Percentiles rank a stretch among this genome's conserved stretches.
phyloP scores from a whole-genome alignment of 2,797 vertebrate genomes.

The Pempheris klunzingeri region DNA sequence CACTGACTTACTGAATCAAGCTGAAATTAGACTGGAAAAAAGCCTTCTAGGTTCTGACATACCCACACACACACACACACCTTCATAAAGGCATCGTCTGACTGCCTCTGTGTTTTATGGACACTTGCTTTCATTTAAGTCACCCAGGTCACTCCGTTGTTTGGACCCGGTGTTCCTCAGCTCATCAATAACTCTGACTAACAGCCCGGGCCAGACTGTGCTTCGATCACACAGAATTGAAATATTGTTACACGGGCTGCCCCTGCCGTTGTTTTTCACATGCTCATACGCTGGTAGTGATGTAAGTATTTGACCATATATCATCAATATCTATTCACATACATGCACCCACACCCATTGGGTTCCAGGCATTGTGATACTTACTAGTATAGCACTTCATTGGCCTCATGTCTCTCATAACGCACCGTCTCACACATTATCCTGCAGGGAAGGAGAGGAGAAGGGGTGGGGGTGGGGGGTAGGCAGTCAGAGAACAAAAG shows the following conservation, averaged over 20 bases:
- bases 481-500: constrained; percentile 31
- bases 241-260: constrained; percentile 4
- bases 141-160: neutral
- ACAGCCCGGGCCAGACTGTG: neutral
- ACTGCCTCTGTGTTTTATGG: constrained; percentile 3
- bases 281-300: neutral
- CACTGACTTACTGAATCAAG: constrained; percentile 28
- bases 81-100: constrained; percentile 8
- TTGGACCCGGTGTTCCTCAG: neutral
- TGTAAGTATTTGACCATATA: neutral
- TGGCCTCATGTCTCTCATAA: constrained; percentile 97
- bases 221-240: constrained; percentile 25
- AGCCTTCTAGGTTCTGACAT: neutral
- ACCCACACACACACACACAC: neutral
- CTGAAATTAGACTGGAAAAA: constrained; percentile 43
- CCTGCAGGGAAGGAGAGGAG: constrained; percentile 81
- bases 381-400: constrained; percentile 99
- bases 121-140: constrained; percentile 58
- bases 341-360: neutral
- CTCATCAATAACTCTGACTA: constrained; percentile 46
- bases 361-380: constrained; percentile 72
- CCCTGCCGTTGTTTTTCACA: neutral
- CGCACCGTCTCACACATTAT: constrained; percentile 98
- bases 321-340: constrained; percentile 22
- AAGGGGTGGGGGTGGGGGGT: neutral